Conservation (phyloP, 1,140 invertebrate genomes). For the Drosophila ficusphila region DNA sequence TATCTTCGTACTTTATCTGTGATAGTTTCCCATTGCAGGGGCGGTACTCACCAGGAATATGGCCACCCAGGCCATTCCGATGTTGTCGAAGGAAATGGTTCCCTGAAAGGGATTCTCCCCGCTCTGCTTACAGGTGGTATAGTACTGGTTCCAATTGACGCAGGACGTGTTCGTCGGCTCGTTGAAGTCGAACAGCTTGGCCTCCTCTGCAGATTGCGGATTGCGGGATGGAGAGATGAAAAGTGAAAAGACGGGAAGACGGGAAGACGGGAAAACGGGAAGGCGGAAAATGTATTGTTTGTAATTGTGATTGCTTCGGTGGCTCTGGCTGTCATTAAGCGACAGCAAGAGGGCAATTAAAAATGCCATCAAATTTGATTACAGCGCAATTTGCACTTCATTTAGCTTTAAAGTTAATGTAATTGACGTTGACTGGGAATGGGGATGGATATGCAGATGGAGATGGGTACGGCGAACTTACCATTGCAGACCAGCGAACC, state of each 20-base stretch:
- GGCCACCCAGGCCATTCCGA: slow-evolving; percentile 99
- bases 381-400: slow-evolving; percentile 77
- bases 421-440: slow-evolving; percentile 1
- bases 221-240: not conserved
- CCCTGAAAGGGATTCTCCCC: slow-evolving; percentile 99
- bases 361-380: slow-evolving; percentile 80
- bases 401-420: slow-evolving; percentile 63
- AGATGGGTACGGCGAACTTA: slow-evolving; percentile 48
- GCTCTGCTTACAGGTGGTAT: slow-evolving; percentile 95
- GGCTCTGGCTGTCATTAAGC: slow-evolving; percentile 46
- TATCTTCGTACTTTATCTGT: slow-evolving; percentile 87
- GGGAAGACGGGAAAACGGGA: not conserved
- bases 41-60: slow-evolving; percentile 96
- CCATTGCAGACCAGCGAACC: slow-evolving; percentile 89
- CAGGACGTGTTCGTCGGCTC: slow-evolving; percentile 89
- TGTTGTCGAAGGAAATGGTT: slow-evolving; percentile 99
- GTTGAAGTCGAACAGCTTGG: slow-evolving; percentile 85
- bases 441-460: not conserved
- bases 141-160: slow-evolving; percentile 99
- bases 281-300: slow-evolving; percentile 42
- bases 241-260: not conserved
- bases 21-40: slow-evolving; percentile 7
- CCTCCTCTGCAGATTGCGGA: slow-evolving; percentile 69
- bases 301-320: slow-evolving; percentile 57
- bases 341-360: slow-evolving; percentile 67